These are phyloP conservation scores for Pipa parva DNA, from an alignment of 2,113 vertebrate genomes.

Conservation along the genomic window DNA sequence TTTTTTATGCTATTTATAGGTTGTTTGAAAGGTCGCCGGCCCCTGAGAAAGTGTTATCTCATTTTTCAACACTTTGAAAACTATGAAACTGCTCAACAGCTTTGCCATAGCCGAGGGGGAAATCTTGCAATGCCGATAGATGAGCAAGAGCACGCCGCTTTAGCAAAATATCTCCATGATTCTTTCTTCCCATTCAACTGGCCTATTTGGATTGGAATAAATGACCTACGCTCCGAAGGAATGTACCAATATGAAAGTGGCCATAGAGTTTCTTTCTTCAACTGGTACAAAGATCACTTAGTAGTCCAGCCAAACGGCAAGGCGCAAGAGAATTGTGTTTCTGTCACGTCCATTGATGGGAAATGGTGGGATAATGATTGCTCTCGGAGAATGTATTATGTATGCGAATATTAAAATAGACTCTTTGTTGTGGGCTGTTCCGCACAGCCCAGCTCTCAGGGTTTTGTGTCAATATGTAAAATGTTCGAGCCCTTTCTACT, in stretches of 20 bases:
- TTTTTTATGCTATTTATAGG: slow-evolving; percentile 54
- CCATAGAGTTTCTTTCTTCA: slow-evolving; percentile 75
- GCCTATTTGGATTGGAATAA: slow-evolving; percentile 84
- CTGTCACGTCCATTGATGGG: slow-evolving; percentile 81
- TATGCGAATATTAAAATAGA: slow-evolving; percentile 70
- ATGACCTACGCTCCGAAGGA: slow-evolving; percentile 77
- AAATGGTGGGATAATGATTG: slow-evolving; percentile 94
- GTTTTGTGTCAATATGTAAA: background rate
- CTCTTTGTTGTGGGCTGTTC: background rate
- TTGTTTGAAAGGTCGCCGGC: slow-evolving; percentile 72
- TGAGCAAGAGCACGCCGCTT: slow-evolving; percentile 68
- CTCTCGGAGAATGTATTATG: slow-evolving; percentile 76
- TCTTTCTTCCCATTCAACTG: slow-evolving; percentile 79
- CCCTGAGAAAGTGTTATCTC: slow-evolving; percentile 79
- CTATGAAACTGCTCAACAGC: slow-evolving; percentile 68
- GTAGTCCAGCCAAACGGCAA: slow-evolving; percentile 84
- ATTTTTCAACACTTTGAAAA: slow-evolving; percentile 70
- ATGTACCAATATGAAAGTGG: slow-evolving; percentile 79
- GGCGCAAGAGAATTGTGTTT: slow-evolving; percentile 80
- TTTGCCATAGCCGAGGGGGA: slow-evolving; percentile 73
- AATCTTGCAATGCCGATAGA: slow-evolving; percentile 79
- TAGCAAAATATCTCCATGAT: slow-evolving; percentile 69
- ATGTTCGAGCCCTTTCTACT: background rate
- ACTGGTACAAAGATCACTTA: slow-evolving; percentile 77
- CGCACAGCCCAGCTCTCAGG: slow-evolving; percentile 3